Conservation (phyloP, 2,888 invertebrate species). For the Adineta ricciae region DNA sequence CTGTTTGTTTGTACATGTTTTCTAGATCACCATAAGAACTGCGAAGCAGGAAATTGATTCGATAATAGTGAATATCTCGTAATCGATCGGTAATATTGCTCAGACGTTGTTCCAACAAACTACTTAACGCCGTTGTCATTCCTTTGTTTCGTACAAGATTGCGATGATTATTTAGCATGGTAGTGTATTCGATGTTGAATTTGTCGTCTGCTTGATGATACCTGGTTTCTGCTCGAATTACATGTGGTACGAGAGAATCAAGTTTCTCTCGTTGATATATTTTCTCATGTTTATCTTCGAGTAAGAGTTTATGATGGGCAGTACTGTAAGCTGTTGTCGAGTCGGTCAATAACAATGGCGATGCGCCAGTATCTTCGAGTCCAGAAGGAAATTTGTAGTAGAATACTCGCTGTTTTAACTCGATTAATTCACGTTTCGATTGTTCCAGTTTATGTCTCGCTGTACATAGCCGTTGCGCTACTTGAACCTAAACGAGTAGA, state of each 20-base stretch:
- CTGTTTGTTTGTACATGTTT: background rate
- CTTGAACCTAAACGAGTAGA: background rate
- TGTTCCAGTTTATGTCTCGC: background rate
- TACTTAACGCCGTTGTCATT: background rate
- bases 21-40: background rate
- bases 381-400: background rate
- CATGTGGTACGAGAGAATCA: background rate
- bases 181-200: background rate
- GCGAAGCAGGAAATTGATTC: background rate
- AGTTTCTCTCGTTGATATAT: background rate
- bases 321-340: background rate
- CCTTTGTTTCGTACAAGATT: background rate
- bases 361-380: no score
- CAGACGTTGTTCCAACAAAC: background rate
- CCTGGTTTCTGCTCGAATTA: background rate
- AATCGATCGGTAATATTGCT: background rate
- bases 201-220: background rate
- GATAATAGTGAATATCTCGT: background rate
- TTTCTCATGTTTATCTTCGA: background rate
- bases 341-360: no score
- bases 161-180: background rate
- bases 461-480: background rate
- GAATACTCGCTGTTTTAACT: background rate
- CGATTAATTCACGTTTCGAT: background rate
- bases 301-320: background rate